Conservation (phyloP, 1,140 invertebrate genomes). For the Rhyacophila brunnea region DNA sequence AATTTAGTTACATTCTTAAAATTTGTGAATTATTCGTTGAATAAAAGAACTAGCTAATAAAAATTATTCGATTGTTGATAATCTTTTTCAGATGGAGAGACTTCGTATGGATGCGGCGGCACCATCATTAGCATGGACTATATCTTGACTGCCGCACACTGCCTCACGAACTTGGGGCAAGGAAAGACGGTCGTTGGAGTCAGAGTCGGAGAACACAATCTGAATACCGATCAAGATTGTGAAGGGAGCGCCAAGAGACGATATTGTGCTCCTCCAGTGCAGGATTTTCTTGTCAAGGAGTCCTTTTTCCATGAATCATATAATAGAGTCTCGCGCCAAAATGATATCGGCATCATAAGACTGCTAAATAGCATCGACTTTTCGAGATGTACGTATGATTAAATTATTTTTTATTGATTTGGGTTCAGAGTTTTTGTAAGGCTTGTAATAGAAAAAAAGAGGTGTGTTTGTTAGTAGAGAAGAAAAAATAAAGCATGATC, state of each 20-base stretch:
- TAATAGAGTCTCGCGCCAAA: slow-evolving; percentile 42
- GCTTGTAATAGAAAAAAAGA: too few species aligned
- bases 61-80: too few species aligned
- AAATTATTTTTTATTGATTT: too few species aligned
- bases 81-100: neutral
- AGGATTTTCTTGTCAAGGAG: slow-evolving; percentile 59
- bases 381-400: slow-evolving; percentile 39
- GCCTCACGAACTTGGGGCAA: slow-evolving; percentile 52
- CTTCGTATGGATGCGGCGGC: slow-evolving; percentile 53
- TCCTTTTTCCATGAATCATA: slow-evolving; percentile 58
- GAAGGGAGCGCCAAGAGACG: slow-evolving; percentile 46
- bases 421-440: too few species aligned
- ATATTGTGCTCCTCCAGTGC: slow-evolving; percentile 57
- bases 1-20: too few species aligned
- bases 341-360: slow-evolving; percentile 66
- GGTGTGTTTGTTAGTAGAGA: too few species aligned
- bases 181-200: slow-evolving; percentile 46
- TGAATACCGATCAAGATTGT: slow-evolving; percentile 59
- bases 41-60: too few species aligned
- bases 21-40: too few species aligned
- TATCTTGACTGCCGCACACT: slow-evolving; percentile 71
- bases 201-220: slow-evolving; percentile 64
- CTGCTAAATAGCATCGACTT: slow-evolving; percentile 54
- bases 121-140: slow-evolving; percentile 64
- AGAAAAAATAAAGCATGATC: too few species aligned